Conservation (phyloP, 2,797 vertebrate species). For the Bucorvus abyssinicus region DNA sequence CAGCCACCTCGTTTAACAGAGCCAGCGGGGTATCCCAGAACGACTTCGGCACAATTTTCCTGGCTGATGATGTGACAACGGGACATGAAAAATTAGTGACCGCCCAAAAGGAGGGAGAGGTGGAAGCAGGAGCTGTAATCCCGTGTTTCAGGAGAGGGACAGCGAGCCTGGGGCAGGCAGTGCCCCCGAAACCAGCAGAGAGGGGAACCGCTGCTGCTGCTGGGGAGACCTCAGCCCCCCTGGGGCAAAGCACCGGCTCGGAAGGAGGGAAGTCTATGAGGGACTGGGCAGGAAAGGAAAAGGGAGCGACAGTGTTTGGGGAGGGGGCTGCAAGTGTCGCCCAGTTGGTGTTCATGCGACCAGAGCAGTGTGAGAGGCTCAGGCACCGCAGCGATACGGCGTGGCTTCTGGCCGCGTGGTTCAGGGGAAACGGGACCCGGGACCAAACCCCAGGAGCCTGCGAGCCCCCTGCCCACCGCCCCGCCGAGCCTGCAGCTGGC, state of each 20-base stretch:
- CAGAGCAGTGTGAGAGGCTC: no score
- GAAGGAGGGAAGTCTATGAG: not conserved
- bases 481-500: not conserved
- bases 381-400: fast-evolving
- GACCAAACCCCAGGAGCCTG: not conserved
- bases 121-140: not conserved
- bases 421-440: not conserved
- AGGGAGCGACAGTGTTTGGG: not conserved
- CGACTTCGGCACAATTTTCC: not conserved
- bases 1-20: not conserved
- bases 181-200: not conserved
- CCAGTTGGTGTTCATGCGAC: not conserved
- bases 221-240: not conserved
- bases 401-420: fast-evolving
- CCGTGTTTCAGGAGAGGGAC: not conserved
- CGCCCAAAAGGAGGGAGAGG: not conserved
- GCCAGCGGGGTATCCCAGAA: not conserved
- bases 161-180: not conserved
- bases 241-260: not conserved
- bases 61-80: not conserved
- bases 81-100: not conserved
- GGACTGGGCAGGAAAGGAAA: not conserved
- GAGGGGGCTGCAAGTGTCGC: not conserved
- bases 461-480: not conserved
- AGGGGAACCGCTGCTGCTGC: not conserved